These are phyloP conservation scores for Falcunculus frontatus DNA, from an alignment of 2,113 vertebrate species.

Conservation along the genomic window DNA sequence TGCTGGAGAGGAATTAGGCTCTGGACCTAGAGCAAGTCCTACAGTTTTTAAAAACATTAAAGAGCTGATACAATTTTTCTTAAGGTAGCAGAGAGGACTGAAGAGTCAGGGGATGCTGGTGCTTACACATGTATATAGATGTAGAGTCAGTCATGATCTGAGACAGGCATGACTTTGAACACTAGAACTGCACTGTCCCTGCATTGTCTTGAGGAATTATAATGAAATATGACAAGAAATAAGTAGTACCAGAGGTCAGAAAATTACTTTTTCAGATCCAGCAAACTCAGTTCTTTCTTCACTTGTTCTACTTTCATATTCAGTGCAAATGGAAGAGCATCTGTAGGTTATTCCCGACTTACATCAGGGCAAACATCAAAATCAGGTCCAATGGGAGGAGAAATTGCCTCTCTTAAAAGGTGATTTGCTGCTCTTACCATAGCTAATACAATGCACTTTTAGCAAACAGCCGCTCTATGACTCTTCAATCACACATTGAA, in stretches of 20 bases:
- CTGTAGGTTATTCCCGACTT: neutral
- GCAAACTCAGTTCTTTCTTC: neutral
- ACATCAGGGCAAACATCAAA: neutral
- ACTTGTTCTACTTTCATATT: neutral
- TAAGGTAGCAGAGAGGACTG: neutral
- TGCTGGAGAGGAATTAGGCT: neutral
- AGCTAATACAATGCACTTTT: neutral
- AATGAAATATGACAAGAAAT: neutral
- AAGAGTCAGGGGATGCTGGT: neutral
- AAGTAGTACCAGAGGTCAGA: neutral
- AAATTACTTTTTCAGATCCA: neutral
- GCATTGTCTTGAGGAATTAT: neutral
- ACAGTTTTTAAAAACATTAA: neutral
- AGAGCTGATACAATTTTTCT: neutral
- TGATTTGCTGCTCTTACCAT: neutral
- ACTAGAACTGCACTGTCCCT: neutral
- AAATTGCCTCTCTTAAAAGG: neutral
- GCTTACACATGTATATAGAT: neutral
- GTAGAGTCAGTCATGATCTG: neutral
- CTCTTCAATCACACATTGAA: neutral
- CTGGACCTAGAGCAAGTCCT: neutral
- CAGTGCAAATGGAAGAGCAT: neutral
- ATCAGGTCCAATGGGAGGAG: neutral
- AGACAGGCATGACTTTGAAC: neutral
- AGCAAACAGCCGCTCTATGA: neutral